Conservation (phyloP, 2,113 vertebrate genomes). For the Zosterops hypoxanthus region DNA sequence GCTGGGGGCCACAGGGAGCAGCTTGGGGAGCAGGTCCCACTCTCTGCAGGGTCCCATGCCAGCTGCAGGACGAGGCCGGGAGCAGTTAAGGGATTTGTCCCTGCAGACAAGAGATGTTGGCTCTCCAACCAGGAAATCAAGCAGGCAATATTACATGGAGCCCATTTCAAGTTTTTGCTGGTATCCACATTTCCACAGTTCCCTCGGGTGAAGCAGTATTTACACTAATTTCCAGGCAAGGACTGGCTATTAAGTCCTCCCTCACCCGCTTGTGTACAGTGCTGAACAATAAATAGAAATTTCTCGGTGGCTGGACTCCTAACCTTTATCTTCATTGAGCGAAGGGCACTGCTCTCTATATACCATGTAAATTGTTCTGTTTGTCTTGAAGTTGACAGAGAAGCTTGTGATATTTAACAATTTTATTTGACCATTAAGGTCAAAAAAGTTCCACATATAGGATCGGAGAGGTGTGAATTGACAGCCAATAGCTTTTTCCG, state of each 20-base stretch:
- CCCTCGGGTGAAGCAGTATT: conserved; percentile 46
- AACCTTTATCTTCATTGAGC: conserved; percentile 70
- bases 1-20: not conserved
- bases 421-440: conserved; percentile 70
- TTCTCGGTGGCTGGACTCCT: conserved; percentile 60
- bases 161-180: not conserved
- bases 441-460: conserved; percentile 55
- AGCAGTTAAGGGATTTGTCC: not conserved
- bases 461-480: conserved; percentile 6
- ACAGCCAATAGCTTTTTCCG: not conserved
- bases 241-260: conserved; percentile 63
- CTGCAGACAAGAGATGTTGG: not conserved
- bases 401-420: conserved; percentile 69
- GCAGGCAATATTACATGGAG: not conserved
- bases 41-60: not conserved
- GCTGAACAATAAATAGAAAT: conserved; percentile 65
- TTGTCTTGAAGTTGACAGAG: conserved; percentile 66
- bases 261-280: conserved; percentile 60
- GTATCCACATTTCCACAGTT: not conserved
- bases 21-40: not conserved
- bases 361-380: conserved; percentile 68
- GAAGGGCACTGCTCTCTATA: conserved; percentile 50
- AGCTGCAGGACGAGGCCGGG: not conserved
- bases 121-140: not conserved
- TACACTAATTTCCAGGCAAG: conserved; percentile 66